phyloP scores from a whole-genome alignment of 2,113 vertebrate genomes.

The Syngnathus floridae region DNA sequence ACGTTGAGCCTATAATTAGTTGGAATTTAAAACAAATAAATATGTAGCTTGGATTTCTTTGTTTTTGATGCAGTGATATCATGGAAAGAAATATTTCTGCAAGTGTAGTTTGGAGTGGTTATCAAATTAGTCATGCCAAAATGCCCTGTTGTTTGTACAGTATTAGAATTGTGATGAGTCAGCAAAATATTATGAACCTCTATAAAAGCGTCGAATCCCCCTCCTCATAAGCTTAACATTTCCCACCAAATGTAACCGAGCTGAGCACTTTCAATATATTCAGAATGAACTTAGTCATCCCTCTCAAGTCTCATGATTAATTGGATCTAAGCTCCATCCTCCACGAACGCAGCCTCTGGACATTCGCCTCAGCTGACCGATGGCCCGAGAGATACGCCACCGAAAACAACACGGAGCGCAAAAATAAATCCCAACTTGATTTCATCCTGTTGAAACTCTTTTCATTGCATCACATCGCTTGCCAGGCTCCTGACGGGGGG shows the following conservation, averaged over 20 bases:
- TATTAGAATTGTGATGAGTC: no score
- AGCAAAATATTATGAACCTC: no score
- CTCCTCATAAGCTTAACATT: background rate
- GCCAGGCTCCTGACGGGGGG: conserved; percentile 10
- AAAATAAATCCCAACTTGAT: conserved; percentile 13
- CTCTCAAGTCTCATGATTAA: background rate
- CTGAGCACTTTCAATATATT: background rate
- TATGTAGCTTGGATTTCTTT: background rate
- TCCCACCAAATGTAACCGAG: background rate
- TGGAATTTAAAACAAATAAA: background rate
- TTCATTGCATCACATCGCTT: conserved; percentile 17
- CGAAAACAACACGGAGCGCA: conserved; percentile 5
- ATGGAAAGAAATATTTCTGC: background rate
- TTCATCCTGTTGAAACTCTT: conserved; percentile 6
- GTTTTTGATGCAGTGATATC: background rate
- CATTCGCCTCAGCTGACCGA: conserved; percentile 20
- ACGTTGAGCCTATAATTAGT: conserved; percentile 11
- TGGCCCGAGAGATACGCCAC: background rate
- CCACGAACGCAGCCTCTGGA: background rate
- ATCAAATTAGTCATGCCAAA: no score
- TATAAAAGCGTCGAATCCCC: background rate
- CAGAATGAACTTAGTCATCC: background rate
- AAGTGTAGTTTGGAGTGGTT: background rate
- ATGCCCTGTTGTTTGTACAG: no score
- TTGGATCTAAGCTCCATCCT: background rate